Evolutionary conservation across 2,113 vertebrate genomes (phyloP).

Genomic region (Heterotilapia buettikoferi): DNA sequence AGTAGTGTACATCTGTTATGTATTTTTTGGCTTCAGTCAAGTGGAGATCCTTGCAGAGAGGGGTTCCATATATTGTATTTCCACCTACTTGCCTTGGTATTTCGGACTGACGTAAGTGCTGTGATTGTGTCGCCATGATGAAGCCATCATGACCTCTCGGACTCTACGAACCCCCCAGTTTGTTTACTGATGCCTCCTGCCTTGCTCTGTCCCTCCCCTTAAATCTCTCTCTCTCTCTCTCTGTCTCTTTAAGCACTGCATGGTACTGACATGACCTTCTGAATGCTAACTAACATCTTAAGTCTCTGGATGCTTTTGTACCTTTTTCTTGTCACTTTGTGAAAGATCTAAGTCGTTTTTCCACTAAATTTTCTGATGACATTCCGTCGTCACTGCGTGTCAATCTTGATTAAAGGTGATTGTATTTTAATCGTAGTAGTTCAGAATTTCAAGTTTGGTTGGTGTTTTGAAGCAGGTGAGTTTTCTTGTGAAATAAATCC

Average conservation of each 20-base stretch:
- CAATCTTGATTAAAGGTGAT: conserved; percentile 54
- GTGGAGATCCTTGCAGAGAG: conserved; percentile 21
- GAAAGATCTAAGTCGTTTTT: conserved; percentile 40
- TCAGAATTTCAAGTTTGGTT: neutral
- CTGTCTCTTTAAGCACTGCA: conserved; percentile 55
- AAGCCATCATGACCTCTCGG: conserved; percentile 39
- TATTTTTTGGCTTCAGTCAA: conserved; percentile 43
- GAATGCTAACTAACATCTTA: conserved; percentile 55
- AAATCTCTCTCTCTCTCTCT: conserved; percentile 4
- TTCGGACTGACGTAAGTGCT: conserved; percentile 50
- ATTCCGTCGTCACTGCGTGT: conserved; percentile 58
- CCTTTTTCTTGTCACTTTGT: conserved; percentile 31
- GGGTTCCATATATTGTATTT: conserved; percentile 39
- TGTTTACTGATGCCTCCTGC: conserved; percentile 11
- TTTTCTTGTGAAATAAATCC: neutral
- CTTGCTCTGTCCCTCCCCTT: neutral
- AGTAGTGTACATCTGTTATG: conserved; percentile 17
- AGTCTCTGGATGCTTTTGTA: conserved; percentile 58
- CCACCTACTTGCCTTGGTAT: conserved; percentile 65
- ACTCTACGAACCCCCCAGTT: neutral
- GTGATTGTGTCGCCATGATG: conserved; percentile 45
- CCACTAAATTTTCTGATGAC: conserved; percentile 34
- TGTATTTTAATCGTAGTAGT: conserved; percentile 45
- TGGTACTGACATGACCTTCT: conserved; percentile 51
- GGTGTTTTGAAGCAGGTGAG: conserved; percentile 27